Evolutionary conservation across 2,113 vertebrate genomes (phyloP).

Genomic region (Tachysurus vachellii): DNA sequence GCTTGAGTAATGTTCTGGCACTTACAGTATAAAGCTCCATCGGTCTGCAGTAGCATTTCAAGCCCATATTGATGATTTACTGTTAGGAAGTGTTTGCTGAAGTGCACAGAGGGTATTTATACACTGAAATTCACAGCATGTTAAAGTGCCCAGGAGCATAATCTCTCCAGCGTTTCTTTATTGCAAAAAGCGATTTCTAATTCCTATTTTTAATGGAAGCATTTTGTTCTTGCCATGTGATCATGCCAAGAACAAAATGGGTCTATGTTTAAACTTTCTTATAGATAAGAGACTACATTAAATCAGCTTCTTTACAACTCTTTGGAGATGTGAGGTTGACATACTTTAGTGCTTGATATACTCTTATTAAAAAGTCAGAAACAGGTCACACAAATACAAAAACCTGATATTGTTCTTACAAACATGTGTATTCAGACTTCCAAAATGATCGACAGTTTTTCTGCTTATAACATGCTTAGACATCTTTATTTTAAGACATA

Average conservation of each 20-base stretch:
- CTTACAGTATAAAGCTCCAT: not conserved
- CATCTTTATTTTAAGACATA: not conserved
- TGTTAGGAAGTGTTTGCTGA: constrained; percentile 47
- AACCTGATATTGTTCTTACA: no score
- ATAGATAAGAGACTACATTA: constrained; percentile 53
- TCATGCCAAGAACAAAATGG: not conserved
- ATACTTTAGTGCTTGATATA: constrained; percentile 13
- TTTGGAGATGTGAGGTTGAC: constrained; percentile 14
- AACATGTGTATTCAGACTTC: not conserved
- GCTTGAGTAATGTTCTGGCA: constrained; percentile 25
- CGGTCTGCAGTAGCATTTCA: constrained; percentile 18
- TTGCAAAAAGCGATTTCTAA: constrained; percentile 27
- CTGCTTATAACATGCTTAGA: not conserved
- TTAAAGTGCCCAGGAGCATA: constrained; percentile 41
- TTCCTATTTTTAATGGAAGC: constrained; percentile 20
- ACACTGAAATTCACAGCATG: constrained; percentile 35
- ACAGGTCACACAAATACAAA: constrained; percentile 6
- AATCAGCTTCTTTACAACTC: constrained; percentile 50
- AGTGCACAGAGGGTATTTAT: constrained; percentile 44
- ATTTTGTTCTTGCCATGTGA: not conserved
- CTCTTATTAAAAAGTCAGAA: constrained; percentile 22
- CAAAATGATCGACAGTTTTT: not conserved
- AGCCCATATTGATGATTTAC: constrained; percentile 36
- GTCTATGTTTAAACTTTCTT: constrained; percentile 27
- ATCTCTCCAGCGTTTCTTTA: constrained; percentile 7